Base-by-base conservation (phyloP, 2,888 invertebrate genomes). In the Parelbella ahira region DNA sequence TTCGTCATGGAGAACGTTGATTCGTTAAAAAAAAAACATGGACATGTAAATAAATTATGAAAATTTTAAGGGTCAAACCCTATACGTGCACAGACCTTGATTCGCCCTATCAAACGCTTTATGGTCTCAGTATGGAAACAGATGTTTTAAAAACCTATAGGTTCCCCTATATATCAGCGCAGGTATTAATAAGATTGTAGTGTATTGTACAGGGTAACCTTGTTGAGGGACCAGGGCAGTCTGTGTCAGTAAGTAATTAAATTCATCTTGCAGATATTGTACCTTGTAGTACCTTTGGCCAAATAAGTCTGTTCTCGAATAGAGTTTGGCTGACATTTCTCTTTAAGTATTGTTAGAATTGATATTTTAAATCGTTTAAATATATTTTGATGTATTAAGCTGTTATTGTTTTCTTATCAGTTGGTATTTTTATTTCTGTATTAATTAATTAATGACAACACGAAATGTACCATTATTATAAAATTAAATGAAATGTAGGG, bases 311-410 rank as follows among this genome's bases (percentile, higher is more conserved):
- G 65, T 63, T 66, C 64, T 62, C 59, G 23, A 42, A 42, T 42
- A 42, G 39, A 33, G 28, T 44, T 37, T 38, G 44, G 47, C 44
- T 30, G 32, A 23, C n/a, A 41, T 32, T 44, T 47, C 37, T 47
- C 38, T 60, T 61, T 56, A 66, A 74, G 70, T 77, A 75, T 78
- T 80, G 73, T 73, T 78, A 75, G 69, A 70, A 68, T 67, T 67
- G 54, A 60, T 65, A 66, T 71, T 71, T 78, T 78, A 63, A 70
- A 71, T 70, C 71, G 74, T 78, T 76, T 66, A 65, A 67, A 50
- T 49, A 66, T 70, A 67, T 70, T 70, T 74, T 68, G 37, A 44
- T 34, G 38, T 71, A 67, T 64, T 70, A 63, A 69, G 68, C 68
- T 73, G 78, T 81, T 80, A 66, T 75, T 77, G 69, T 75, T 76